A percentile compares a stretch with the other conserved stretches of the same genome.
Conservation (phyloP, 1,140 invertebrate species). For the Penaeus chinensis region DNA sequence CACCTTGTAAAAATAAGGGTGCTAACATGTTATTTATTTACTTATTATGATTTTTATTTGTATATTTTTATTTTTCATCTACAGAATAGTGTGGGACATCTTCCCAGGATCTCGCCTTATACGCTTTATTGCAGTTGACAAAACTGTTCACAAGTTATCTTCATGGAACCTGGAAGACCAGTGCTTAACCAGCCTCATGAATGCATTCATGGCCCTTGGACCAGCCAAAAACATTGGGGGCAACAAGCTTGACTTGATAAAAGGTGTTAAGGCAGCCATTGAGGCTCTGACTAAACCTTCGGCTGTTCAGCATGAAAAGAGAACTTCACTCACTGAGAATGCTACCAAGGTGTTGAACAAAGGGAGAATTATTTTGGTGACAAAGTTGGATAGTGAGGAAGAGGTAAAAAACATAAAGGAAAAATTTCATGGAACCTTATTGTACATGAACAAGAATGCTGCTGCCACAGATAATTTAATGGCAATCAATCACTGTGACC, state of each 20-base stretch:
- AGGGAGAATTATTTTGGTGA: slow-evolving; percentile 89
- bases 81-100: slow-evolving; percentile 90
- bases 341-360: slow-evolving; percentile 75
- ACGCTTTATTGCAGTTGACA: slow-evolving; percentile 85
- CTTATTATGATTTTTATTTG: not conserved
- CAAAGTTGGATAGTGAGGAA: slow-evolving; percentile 84
- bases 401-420: slow-evolving; percentile 86
- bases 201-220: slow-evolving; percentile 56
- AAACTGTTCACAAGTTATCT: slow-evolving; percentile 82
- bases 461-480: slow-evolving; percentile 70
- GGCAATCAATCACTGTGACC: slow-evolving; percentile 62
- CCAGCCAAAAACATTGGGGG: slow-evolving; percentile 60
- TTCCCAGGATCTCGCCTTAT: slow-evolving; percentile 89
- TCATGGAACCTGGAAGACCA: slow-evolving; percentile 84
- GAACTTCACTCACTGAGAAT: slow-evolving; percentile 73
- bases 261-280: slow-evolving; percentile 87
- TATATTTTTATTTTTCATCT: slow-evolving; percentile 27
- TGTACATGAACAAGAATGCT: slow-evolving; percentile 84
- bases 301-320: slow-evolving; percentile 76
- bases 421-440: slow-evolving; percentile 81
- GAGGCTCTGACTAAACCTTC: slow-evolving; percentile 86
- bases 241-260: slow-evolving; percentile 73
- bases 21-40: too few relatives aligned
- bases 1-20: too few relatives aligned
- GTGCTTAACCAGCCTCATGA: slow-evolving; percentile 74